These are phyloP conservation scores for Xestia c-nigrum DNA, from an alignment of 2,888 invertebrate genomes.

Conservation along the genomic window DNA sequence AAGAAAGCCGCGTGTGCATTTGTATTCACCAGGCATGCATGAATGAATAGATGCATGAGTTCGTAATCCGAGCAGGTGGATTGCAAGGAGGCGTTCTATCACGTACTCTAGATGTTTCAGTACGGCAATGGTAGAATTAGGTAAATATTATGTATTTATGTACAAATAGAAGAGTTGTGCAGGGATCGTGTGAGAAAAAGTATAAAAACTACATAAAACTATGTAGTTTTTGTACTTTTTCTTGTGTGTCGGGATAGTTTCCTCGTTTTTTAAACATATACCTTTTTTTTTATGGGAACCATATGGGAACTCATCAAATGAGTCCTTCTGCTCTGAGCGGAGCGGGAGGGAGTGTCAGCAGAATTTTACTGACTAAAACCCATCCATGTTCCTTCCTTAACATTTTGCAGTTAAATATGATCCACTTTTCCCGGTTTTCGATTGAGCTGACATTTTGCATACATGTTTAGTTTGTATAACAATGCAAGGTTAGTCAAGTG, in stretches of 20 bases:
- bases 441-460: neutral
- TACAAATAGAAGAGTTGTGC: neutral
- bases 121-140: slow-evolving; percentile 23
- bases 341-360: too few species aligned
- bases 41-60: slow-evolving; percentile 51
- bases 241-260: neutral
- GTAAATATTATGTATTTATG: slow-evolving; percentile 52
- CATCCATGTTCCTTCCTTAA: too few species aligned
- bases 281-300: neutral
- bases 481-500: too few species aligned
- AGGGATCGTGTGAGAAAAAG: neutral
- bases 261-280: neutral
- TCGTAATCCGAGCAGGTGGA: slow-evolving; percentile 24
- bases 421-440: neutral
- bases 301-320: too few species aligned
- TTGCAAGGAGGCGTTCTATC: slow-evolving; percentile 22
- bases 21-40: slow-evolving; percentile 44
- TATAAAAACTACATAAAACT: too few species aligned
- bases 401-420: too few species aligned
- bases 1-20: slow-evolving; percentile 18
- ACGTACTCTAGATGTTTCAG: slow-evolving; percentile 26
- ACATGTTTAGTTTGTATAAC: neutral
- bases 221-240: neutral
- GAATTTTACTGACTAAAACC: too few species aligned
- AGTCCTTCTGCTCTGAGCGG: too few species aligned